These are phyloP conservation scores for Poeciliopsis infans DNA, from an alignment of 2,797 vertebrate genomes.

Conservation along the genomic window DNA sequence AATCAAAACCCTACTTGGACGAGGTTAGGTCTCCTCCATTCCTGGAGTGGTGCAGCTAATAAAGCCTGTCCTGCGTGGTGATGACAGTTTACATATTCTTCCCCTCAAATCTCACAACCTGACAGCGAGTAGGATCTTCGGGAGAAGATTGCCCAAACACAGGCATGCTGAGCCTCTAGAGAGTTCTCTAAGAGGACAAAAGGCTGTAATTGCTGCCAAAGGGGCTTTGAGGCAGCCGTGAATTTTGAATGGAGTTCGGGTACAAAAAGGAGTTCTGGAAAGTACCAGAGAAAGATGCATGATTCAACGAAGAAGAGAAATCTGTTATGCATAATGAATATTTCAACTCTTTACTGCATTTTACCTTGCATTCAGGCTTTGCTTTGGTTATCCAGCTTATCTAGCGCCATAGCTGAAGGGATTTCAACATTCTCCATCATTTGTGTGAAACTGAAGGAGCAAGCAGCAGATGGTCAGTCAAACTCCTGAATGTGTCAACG, in stretches of 20 bases:
- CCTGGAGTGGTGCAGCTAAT: neutral
- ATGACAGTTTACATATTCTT: neutral
- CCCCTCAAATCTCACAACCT: neutral
- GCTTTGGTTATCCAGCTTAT: neutral
- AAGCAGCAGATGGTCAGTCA: neutral
- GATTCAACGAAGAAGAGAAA: neutral
- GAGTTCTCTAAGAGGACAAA: neutral
- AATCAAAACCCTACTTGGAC: neutral
- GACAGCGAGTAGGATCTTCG: neutral
- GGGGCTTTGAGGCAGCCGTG: neutral
- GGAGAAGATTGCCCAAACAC: neutral
- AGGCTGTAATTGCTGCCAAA: conserved; percentile 9
- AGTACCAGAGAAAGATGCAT: neutral
- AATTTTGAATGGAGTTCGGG: neutral
- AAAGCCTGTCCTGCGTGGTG: neutral
- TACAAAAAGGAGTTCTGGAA: neutral
- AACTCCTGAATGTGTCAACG: neutral
- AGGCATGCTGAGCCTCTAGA: neutral
- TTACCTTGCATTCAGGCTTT: neutral
- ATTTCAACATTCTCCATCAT: neutral
- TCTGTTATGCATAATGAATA: neutral
- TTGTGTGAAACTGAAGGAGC: neutral
- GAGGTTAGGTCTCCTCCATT: neutral
- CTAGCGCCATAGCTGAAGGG: neutral
- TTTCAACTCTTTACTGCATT: neutral